Base-by-base conservation (phyloP, 2,888 invertebrate species). In the Cheilosia variabilis region DNA sequence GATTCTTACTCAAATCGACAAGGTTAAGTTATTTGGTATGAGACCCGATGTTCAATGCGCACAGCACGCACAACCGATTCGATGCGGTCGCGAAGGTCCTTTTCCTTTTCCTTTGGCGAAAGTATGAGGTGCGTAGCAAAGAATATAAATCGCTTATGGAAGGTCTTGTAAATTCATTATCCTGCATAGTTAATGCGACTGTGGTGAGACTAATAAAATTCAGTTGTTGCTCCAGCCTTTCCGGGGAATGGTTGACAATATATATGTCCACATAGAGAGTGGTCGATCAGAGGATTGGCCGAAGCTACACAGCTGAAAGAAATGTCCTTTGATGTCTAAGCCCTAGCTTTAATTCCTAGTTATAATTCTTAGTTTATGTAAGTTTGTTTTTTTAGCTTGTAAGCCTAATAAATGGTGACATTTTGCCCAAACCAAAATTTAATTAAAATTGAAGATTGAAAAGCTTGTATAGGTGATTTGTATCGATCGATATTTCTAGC, bases 21-120 rank as follows among this genome's bases (percentile, higher is more conserved):
- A 86, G 81, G 86, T 77, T 86, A 68, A 10, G 53, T 19, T 52
- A 45, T 72, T 77, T 52, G 43, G 22, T 31, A n/a, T 7, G 7
- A 88, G 88, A 87, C 88, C 87, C 71, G 83, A 81, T 50, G 60
- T 65, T 52, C 4, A 37, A 19, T 17, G 31, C 27, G 55, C 68
- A 60, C 66, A 77, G 66, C 58, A 63, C 34, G 65, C 66, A 82
- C 77, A 86, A 78, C 81, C 80, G 77, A 87, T 87, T 83, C 76
- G 84, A 69, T 84, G 82, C 88, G 88, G 88, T 88, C 88, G 88
- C 88, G 87, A 88, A 87, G 89, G 63, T 79, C 52, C 55, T 60
- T 50, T 76, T 53, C 7, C 52, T 27, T 37, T 37, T 53, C 7
- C 52, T 27, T 37, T 37, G 31, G 17, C 41, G 31, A 58, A 69